Percentiles rank a stretch among this genome's conserved stretches.
phyloP scores from a whole-genome alignment of 2,113 vertebrate genomes.

The mouse (Mus musculus) region GRCm39 chr5:106969501-106970000 shows the following conservation, averaged over 20 bases:
- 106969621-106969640: background rate
- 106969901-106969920: background rate
- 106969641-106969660: background rate
- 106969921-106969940: background rate
- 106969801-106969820: background rate
- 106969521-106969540: background rate
- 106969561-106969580: background rate
- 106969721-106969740: background rate
- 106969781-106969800: background rate
- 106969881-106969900: background rate
- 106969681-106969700: no score
- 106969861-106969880: background rate
- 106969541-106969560: background rate
- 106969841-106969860: background rate
- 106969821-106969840: background rate
- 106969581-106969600: background rate
- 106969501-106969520: background rate
- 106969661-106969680: background rate
- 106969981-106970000: background rate
- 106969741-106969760: background rate
- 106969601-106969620: background rate
- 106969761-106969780: background rate
- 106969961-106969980: background rate
- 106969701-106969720: background rate
- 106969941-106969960: background rate